A percentile compares a stretch with the other conserved stretches of the same genome.
Conservation (phyloP, 2,113 vertebrate genomes). For the Oostethus manadensis region DNA sequence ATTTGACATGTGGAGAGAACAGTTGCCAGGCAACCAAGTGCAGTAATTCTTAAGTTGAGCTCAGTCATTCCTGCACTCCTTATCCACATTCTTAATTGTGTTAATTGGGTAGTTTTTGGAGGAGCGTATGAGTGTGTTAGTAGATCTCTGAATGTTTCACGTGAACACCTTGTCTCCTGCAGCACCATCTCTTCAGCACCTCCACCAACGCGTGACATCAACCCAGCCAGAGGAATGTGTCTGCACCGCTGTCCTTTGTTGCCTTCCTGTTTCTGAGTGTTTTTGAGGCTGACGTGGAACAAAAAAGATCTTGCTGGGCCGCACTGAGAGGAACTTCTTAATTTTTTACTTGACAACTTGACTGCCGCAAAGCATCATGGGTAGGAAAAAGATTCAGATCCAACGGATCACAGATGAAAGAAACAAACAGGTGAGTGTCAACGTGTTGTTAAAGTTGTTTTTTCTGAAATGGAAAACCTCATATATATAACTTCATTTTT, state of each 20-base stretch:
- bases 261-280: conserved; percentile 49
- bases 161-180: not conserved
- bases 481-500: not conserved
- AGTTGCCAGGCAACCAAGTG: no score
- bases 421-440: conserved; percentile 84
- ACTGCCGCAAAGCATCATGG: conserved; percentile 78
- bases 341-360: conserved; percentile 17
- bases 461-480: no score
- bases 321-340: conserved; percentile 41
- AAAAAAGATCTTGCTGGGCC: conserved; percentile 17
- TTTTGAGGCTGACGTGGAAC: conserved; percentile 16
- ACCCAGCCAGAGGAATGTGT: conserved; percentile 55
- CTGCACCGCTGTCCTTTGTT: conserved; percentile 30
- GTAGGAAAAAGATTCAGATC: conserved; percentile 99
- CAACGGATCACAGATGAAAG: conserved; percentile 97
- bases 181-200: conserved; percentile 3
- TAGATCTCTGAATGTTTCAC: no score
- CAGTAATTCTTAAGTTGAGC: no score
- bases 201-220: conserved; percentile 22
- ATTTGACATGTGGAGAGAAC: no score
- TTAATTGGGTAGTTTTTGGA: no score
- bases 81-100: no score
- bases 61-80: no score
- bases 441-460: not conserved
- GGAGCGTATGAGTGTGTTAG: no score